Base-by-base conservation (phyloP, 1,140 invertebrate species). In the Solenopsis fugax region DNA sequence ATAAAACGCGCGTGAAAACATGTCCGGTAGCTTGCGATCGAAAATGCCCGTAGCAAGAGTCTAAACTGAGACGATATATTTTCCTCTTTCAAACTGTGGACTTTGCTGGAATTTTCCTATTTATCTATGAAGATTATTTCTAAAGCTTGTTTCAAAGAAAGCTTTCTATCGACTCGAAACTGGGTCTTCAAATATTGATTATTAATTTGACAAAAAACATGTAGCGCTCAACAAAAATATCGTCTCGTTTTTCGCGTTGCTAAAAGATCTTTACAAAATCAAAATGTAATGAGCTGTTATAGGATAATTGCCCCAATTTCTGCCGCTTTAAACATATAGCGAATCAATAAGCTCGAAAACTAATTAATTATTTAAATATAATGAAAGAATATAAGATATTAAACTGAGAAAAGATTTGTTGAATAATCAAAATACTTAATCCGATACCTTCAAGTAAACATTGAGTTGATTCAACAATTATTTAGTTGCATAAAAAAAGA, bases 1-100 rank as follows among this genome's bases (percentile, higher is more conserved):
- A 29, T 48, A 73, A 82, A 73, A 82, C 41, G 67, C 24, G 67
- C 80, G 67, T 82, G 9, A 60, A 73, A 69, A n/a, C 64, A 34
- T 6, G 13, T 81, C 37, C 62, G 4, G 64, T 41, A 37, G 1
- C 34, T 21, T n/a, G 10, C n/a, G 16, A 24, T 0, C 62, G 34
- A 7, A 69, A 80, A 80, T 37, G 60, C 18, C 41, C 34, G 21
- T 41, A 54, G 48, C 77, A 16, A 69, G 21, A 81, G 13, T 12
- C 64, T 54, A 3, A 13, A 24, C 7, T 5, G 54, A 58, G 9
- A 13, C 37, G n/a, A 29, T 4, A 41, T 29, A 29, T 29, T 29
- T 29, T 60, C 13, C 1, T 45, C 16, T 9, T 76, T 10, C 5
- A 4, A 45, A 24, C 13, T 4, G 1, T 37, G 16, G 9, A 75